phyloP scores from a whole-genome alignment of 2,888 invertebrate species.

The Catonia carolina region DNA sequence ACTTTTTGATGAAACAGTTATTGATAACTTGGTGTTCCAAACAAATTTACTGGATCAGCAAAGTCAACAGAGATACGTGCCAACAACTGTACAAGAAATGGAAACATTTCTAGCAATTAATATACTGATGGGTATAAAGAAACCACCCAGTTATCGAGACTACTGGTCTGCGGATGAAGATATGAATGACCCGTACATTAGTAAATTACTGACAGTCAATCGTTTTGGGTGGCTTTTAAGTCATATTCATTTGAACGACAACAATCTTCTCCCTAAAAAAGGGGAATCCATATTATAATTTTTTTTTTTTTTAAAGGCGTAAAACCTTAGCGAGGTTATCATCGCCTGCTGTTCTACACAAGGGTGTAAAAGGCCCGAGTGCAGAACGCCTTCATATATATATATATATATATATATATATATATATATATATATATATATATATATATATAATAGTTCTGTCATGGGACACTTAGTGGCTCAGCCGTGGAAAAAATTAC shows the following conservation, averaged over 20 bases:
- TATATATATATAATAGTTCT: too few species aligned
- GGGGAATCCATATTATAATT: not conserved
- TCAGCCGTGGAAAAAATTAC: too few species aligned
- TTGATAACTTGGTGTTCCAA: conserved; percentile 7
- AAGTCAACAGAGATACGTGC: not conserved
- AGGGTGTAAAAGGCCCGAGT: too few species aligned
- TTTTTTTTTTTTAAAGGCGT: too few species aligned
- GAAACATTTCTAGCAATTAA: conserved; percentile 29
- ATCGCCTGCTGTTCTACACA: too few species aligned
- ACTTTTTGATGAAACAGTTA: not conserved
- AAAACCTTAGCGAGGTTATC: too few species aligned
- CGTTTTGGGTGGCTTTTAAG: conserved; percentile 32
- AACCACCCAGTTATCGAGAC: conserved; percentile 28
- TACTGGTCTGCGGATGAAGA: conserved; percentile 28
- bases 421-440: too few species aligned
- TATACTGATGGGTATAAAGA: conserved; percentile 31
- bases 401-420: too few species aligned
- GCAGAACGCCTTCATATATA: too few species aligned
- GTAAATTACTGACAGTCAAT: conserved; percentile 27
- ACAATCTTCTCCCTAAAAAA: conserved; percentile 7
- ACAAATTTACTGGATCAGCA: conserved; percentile 16
- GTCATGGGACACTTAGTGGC: too few species aligned
- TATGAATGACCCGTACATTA: too few species aligned
- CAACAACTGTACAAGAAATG: conserved; percentile 13
- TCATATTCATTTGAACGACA: conserved; percentile 33